Evolutionary conservation across 1,140 invertebrate species (phyloP).

Genomic region (Acromyrmex echinatior): DNA sequence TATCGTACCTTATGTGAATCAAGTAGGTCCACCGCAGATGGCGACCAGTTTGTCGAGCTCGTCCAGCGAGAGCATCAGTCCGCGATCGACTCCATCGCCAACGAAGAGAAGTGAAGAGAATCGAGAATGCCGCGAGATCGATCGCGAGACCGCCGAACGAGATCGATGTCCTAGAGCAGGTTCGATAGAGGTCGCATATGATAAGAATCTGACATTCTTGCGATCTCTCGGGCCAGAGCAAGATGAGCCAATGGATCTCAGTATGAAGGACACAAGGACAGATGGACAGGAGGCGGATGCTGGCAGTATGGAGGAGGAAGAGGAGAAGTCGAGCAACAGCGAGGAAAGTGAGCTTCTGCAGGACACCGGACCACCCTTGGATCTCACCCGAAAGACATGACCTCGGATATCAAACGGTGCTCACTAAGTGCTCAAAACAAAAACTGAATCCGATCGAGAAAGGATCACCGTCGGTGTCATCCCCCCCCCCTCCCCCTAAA

Average conservation of each 20-base stretch:
- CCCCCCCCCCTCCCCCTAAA: not conserved
- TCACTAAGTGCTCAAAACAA: constrained; percentile 61
- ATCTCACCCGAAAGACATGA: constrained; percentile 89
- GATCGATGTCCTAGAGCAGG: constrained; percentile 34
- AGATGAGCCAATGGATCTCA: constrained; percentile 93
- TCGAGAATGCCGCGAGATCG: constrained; percentile 23
- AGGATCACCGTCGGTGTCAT: constrained; percentile 24
- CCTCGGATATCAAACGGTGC: constrained; percentile 63
- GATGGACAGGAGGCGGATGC: constrained; percentile 79
- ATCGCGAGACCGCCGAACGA: not conserved
- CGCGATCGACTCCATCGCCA: constrained; percentile 82
- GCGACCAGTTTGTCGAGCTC: constrained; percentile 79
- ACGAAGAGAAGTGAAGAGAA: constrained; percentile 73
- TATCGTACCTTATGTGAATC: constrained; percentile 83
- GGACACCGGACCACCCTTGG: constrained; percentile 88
- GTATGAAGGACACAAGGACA: constrained; percentile 88
- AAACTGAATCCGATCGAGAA: constrained; percentile 49
- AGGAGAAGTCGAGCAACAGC: constrained; percentile 82
- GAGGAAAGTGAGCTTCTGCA: constrained; percentile 77
- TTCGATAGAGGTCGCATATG: constrained; percentile 70
- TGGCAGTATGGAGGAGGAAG: constrained; percentile 61
- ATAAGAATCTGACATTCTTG: constrained; percentile 82
- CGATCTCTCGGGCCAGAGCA: constrained; percentile 84
- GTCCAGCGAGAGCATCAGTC: constrained; percentile 82
- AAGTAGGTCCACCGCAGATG: constrained; percentile 76